Conservation (phyloP, 1,140 invertebrate species). For the Coelopa frigida region DNA sequence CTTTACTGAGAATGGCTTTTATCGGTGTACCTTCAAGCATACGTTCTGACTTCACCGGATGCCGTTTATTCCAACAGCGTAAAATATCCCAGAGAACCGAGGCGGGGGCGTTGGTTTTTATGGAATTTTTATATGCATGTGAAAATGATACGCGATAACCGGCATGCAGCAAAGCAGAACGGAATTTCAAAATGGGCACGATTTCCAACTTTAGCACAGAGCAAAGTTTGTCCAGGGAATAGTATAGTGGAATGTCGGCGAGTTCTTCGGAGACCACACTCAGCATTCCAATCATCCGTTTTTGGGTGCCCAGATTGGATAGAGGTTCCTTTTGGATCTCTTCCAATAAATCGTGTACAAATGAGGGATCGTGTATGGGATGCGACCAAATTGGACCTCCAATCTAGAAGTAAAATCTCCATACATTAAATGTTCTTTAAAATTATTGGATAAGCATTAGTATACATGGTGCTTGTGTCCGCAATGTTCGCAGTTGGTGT, state of each 20-base stretch:
- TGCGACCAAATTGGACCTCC: slow-evolving; percentile 93
- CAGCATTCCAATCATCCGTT: slow-evolving; percentile 68
- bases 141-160: slow-evolving; percentile 90
- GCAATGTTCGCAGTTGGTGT: slow-evolving; percentile 68
- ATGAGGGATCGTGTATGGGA: slow-evolving; percentile 71
- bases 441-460: slow-evolving; percentile 10
- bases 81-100: slow-evolving; percentile 90
- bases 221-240: slow-evolving; percentile 60
- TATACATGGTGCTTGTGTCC: slow-evolving; percentile 61
- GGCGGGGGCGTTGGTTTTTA: slow-evolving; percentile 91
- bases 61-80: slow-evolving; percentile 65
- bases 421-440: background rate
- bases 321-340: slow-evolving; percentile 42
- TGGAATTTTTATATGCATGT: slow-evolving; percentile 77
- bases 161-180: slow-evolving; percentile 89
- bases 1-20: slow-evolving; percentile 51
- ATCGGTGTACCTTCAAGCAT: slow-evolving; percentile 50
- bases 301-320: slow-evolving; percentile 56
- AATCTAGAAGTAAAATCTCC: slow-evolving; percentile 47
- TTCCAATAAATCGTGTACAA: slow-evolving; percentile 56
- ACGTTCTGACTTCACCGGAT: slow-evolving; percentile 54
- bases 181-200: slow-evolving; percentile 58
- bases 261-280: slow-evolving; percentile 72
- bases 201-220: slow-evolving; percentile 58
- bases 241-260: slow-evolving; percentile 78